Evolutionary conservation across 2,888 invertebrate species (phyloP), one percentile per base, ranked within the genome.

Genomic region (Maniola hyperantus): DNA sequence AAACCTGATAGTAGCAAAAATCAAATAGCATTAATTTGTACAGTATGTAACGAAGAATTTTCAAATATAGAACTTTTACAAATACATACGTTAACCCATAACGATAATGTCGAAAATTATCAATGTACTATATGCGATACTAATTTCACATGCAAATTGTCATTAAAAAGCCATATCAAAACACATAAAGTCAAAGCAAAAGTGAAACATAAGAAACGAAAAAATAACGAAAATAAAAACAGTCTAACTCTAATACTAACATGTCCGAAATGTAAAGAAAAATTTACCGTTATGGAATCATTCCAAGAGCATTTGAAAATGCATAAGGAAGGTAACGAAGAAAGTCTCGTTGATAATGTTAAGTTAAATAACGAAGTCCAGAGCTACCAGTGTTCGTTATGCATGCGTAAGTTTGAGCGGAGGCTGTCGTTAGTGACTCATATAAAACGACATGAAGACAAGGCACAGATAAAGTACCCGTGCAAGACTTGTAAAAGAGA

Each of bases 401-500:
- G 87, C 67, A 81, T 86, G 75, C 79, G 85, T 48, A 85, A 83
- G 65, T 93, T 88, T 72, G 84, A 79, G 46, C 83, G 80, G 5
- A 84, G 88, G 71, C 74, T 78, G 26, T 83, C 88, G 1, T 75
- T 85, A n/a, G 71, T 78, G 0, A 73, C 78, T 20, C 91, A 91
- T 72, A 77, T 90, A 68, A 84, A 82, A 44, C 79, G 79, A 7
- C 90, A 89, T 8, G 80, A 85, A 59, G 72, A 77, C n/a, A 42
- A 10, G 42, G 78, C 83, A 5, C 77, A 75, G 0, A 72, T 81
- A 0, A 84, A 82, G 68, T 84, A 81, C 15, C 73, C 77, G 2
- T 90, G 92, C 66, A 77, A 79, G 7, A 81, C 82, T 50, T 90
- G 93, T 68, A 87, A 91, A 71, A 73, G 92, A 34, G 94, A 94